Evolutionary conservation across 2,888 invertebrate genomes (phyloP), one percentile per base, ranked within the genome.

Genomic region (Hesperia comma): DNA sequence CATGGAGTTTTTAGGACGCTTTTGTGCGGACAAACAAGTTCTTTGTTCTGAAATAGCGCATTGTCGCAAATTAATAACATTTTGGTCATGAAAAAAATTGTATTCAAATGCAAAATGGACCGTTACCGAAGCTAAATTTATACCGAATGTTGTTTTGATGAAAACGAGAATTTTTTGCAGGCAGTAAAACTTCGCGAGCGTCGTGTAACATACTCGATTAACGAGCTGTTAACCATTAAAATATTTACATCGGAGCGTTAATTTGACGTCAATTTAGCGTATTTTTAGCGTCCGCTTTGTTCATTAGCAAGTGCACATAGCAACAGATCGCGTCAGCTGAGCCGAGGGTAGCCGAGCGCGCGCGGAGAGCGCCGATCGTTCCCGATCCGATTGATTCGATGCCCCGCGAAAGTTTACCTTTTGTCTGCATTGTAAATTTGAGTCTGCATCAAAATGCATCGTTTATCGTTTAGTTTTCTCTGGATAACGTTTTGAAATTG

Each of bases 311-410:
- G 73, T 82, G 89, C 90, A 88, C 90, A 85, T 92, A 90, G 91
- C 92, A 92, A 92, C 91, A 92, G 88, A 77, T 85, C 82, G 77
- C 81, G 83, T 89, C 91, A 90, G 90, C 90, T 90, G 80, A 72
- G 74, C 60, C 75, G 76, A 73, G 71, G 66, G 66, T 54, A 41
- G 61, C 74, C 86, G 79, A 84, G 76, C 81, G 83, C 75, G 71
- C 71, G 68, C 71, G 73, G 67, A 66, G 55, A 61, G 61, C 77
- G 79, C 84, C 83, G 77, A 79, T 71, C 71, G 77, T 15, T n/a
- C 75, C 72, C 82, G 82, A 85, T 84, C 72, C 82, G 82, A 85
- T 84, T 86, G 85, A 86, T 85, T 84, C 70, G 66, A 55, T 60
- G 55, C 41, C 46, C 66, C 61, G 51, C 62, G 67, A 67, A 67